Base-by-base conservation (phyloP, 2,797 vertebrate genomes). In the Syngnathus acus region DNA sequence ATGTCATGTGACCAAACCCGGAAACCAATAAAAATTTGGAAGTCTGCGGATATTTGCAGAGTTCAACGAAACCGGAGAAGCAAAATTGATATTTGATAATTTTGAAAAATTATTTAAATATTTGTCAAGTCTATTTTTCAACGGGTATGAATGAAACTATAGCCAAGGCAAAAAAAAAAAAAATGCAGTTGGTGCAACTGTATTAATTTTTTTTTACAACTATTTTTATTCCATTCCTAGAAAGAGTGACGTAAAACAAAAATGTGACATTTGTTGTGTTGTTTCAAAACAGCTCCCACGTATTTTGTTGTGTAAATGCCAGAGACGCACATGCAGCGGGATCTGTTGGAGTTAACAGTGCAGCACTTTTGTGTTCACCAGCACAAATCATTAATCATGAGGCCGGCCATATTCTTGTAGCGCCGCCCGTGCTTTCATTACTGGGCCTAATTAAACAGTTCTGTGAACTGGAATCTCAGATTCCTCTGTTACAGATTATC, bases 391-490 rank as follows among this genome's bases (percentile, higher is more conserved):
- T 99, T 99, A 99, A 99, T 99, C 97, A 99, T 97, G 94, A 94
- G 92, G 92, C 93, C 91, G 95, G 95, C 96, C 95, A 95, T 98
- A 97, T 98, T 97, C 95, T 95, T 95, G 95, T 96, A 96, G 94
- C 93, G 94, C 94, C 93, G 94, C 94, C 94, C 93, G 94, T 94
- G 95, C 97, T 98, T 99, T 99, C 97, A 99, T 99, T 99, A 99
- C 95, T 93, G 95, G 94, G 96, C 96, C 96, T 99, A 99, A 99
- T 99, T 99, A 99, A 99, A 99, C 97, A 99, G 97, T 97, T 98
- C 97, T 99, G 95, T 99, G 97, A 99, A 98, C 97, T 99, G 97
- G 96, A 99, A 99, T 99, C 97, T 98, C 94, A 98, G 97, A 98
- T 98, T 98, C 95, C 96, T 97, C 96, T 96, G 95, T 99, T 98